Evolutionary conservation across 2,888 invertebrate species (phyloP), one percentile per base, ranked within the genome.

Genomic region (Oscheius myriophilus): DNA sequence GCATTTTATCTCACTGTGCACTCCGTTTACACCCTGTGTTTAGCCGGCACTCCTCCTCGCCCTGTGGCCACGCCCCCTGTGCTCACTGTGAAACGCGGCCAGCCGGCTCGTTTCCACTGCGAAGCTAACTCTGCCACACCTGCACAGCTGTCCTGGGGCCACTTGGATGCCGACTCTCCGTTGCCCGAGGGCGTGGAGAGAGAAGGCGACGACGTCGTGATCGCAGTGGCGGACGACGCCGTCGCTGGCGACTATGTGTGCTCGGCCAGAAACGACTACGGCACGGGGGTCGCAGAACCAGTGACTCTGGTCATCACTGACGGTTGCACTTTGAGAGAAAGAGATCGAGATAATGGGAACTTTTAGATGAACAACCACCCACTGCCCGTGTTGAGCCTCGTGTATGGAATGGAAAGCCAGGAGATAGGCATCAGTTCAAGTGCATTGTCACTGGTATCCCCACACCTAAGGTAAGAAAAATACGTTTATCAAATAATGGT

Each of bases 341-440:
- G 18, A 33, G 25, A 51, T 33, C n/a, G 25, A 41, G 21, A 21
- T 39, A 18, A 49, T 9, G 11, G n/a, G 11, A 9, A 11, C 42
- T 25, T 63, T 63, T 53, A 63, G 85, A 82, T 58, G 83, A 86
- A 74, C 78, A 79, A 51, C 86, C 85, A 41, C 86, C 86, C 51
- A 86, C 86, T 0, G 85, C 84, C 33, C 76, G 80, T 42, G 85
- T 85, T 21, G 83, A 81, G 63, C 85, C 85, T 23, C 74, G 84
- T 18, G 79, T 81, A 9, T 86, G 86, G 84, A 85, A 86, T 59
- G 85, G 86, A 51, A 78, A 84, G 64, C 82, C 84, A n/a, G 85
- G 84, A 61, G 82, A 84, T 21, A 59, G 73, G 2, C 83, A 85
- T 53, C 82, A 84, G 68, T 85, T 85, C 78, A 72, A 76, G 65